Base-by-base conservation (phyloP, 2,888 invertebrate genomes). In the Poecilus cupreus region DNA sequence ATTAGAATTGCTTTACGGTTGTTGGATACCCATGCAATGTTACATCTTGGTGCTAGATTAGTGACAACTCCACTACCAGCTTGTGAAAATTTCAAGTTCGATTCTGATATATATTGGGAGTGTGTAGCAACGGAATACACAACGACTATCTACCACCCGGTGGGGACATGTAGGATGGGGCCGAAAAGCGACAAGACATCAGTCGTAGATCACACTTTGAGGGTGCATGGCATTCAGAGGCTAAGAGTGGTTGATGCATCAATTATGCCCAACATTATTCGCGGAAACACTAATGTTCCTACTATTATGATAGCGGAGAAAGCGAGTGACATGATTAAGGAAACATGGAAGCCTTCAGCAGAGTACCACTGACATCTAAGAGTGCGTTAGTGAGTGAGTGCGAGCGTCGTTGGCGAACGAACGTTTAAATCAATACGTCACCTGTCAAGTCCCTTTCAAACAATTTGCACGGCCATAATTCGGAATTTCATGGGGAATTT, bases 141-240 rank as follows among this genome's bases (percentile, higher is more conserved):
- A 0, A 89, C 92, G 0, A 95, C 94, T 0, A 93, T 95, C 81
- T 94, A 89, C 85, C 94, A 94, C 88, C 94, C 93, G 0, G 92
- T 91, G 16, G 93, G 94, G 0, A 94, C 94, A 0, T 93, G 93
- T 86, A 94, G 93, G 87, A 94, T 94, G 94, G 94, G 94, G 2
- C 93, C 94, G 0, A 88, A 88, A 51, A 89, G 90, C 87, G 94
- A 94, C 85, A 87, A 87, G 3, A 88, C 89, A 0, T 93, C 94
- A 0, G 94, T 95, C 0, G 94, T 95, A 0, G 93, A 94, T 86
- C 91, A 92, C 0, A 89, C 91, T 84, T 88, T 94, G 54, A 89
- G 89, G 83, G 93, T 94, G 0, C 91, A 93, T 85, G 94, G 94
- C 0, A 90, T 94, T 3, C 88, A 90, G 39, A 90, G 91, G 18